Conservation (phyloP, 1,140 invertebrate species). For the Drosophila simulans region DNA sequence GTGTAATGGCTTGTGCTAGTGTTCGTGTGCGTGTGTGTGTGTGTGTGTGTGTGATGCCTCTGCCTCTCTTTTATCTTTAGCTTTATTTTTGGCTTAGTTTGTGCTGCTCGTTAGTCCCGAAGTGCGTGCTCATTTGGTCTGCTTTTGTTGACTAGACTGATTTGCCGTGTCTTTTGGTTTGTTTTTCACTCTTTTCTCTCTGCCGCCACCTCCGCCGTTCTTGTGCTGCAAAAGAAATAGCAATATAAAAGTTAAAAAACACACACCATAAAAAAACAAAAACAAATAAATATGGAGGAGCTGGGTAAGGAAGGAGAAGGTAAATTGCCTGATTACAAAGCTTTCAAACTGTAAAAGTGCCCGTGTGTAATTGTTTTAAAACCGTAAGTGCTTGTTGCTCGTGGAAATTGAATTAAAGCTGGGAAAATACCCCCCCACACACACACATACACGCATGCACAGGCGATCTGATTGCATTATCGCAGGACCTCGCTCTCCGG, state of each 20-base stretch:
- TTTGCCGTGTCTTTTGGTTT: constrained; percentile 33
- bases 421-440: not conserved
- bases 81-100: constrained; percentile 65
- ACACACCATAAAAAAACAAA: not conserved
- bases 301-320: not conserved
- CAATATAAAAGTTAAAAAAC: not conserved
- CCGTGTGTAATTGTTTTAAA: constrained; percentile 15
- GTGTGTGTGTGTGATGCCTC: not conserved
- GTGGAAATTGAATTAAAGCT: constrained; percentile 24
- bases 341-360: constrained; percentile 30
- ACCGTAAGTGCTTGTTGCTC: constrained; percentile 10
- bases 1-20: constrained; percentile 7
- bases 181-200: constrained; percentile 7
- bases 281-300: not conserved
- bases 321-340: constrained; percentile 32
- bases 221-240: constrained; percentile 5
- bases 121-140: constrained; percentile 77
- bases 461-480: constrained; percentile 45
- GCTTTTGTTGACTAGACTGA: constrained; percentile 76
- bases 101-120: constrained; percentile 58
- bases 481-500: constrained; percentile 21
- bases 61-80: constrained; percentile 23
- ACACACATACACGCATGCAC: not conserved
- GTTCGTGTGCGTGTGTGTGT: not conserved
- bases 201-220: constrained; percentile 3